These are phyloP conservation scores for Aegotheles bennettii DNA, from an alignment of 2,113 vertebrate species.

Conservation along the genomic window DNA sequence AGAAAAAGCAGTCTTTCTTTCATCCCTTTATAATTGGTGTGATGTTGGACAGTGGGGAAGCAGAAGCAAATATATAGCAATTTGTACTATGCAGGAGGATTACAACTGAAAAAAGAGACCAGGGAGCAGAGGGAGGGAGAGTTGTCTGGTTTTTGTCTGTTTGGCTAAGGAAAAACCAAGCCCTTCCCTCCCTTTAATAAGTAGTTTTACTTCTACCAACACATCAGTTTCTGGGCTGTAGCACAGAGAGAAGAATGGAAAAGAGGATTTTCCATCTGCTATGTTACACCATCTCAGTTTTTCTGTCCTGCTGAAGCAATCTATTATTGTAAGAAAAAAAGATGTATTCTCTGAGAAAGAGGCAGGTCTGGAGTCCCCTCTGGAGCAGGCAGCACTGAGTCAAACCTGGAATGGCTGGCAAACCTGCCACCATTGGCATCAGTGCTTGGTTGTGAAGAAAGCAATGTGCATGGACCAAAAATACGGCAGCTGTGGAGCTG, in stretches of 20 bases:
- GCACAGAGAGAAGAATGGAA: not conserved
- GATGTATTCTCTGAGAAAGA: not conserved
- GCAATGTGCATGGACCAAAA: not conserved
- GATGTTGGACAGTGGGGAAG: not conserved
- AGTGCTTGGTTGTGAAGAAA: not conserved
- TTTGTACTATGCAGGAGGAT: not conserved
- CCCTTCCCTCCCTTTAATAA: not conserved
- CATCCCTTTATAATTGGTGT: not conserved
- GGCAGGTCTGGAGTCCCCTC: rapidly evolving
- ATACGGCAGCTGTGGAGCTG: rapidly evolving
- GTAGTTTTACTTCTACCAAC: not conserved
- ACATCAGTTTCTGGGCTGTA: not conserved
- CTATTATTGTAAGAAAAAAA: not conserved
- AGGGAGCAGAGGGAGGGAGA: not conserved
- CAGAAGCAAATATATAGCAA: not conserved
- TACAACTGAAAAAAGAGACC: not conserved
- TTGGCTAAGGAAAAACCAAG: not conserved
- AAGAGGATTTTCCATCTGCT: not conserved
- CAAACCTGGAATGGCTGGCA: not conserved
- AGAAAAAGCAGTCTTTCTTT: not conserved
- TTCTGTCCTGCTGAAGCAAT: not conserved
- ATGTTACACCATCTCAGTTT: not conserved
- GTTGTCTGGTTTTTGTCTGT: not conserved
- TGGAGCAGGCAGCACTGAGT: not conserved
- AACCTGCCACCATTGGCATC: not conserved